Evolutionary conservation across 2,113 vertebrate species (phyloP).

Genomic region (Crypturellus undulatus): DNA sequence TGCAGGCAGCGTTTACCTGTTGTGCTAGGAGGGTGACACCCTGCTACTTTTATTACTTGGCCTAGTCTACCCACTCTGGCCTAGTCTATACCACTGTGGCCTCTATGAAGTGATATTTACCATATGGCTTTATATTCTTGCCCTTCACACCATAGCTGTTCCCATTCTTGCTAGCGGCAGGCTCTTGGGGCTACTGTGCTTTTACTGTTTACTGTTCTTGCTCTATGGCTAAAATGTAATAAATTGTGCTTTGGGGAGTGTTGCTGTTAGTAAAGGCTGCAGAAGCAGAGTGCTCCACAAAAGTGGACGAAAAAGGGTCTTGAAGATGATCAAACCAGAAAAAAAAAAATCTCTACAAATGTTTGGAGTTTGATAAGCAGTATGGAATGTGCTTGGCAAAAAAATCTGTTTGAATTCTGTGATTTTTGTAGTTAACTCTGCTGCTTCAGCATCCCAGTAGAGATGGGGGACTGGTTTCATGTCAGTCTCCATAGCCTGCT

Average conservation of each 20-base stretch:
- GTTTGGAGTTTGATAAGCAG: not conserved
- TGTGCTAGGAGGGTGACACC: slow-evolving; percentile 12
- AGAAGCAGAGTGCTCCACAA: not conserved
- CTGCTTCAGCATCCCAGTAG: not conserved
- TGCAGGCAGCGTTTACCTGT: slow-evolving; percentile 42
- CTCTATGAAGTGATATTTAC: not conserved
- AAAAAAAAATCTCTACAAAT: not conserved
- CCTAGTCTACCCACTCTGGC: not conserved
- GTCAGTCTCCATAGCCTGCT: not conserved
- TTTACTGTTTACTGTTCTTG: not conserved
- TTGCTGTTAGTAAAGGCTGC: not conserved
- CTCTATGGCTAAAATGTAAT: not conserved
- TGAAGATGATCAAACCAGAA: not conserved
- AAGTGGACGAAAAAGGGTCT: not conserved
- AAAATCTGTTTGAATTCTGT: not conserved
- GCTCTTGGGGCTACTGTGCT: not conserved
- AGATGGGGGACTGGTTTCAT: not conserved
- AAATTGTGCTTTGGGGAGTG: not conserved
- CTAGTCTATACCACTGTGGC: not conserved
- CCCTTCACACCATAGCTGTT: not conserved
- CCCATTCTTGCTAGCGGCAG: not conserved
- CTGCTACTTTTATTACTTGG: not conserved
- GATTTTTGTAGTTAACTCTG: not conserved
- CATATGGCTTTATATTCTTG: not conserved
- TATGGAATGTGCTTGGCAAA: not conserved